A percentile compares a stretch with the other conserved stretches of the same genome.
phyloP scores from a whole-genome alignment of 2,113 vertebrate species.

The Protobothrops mucrosquamatus region DNA sequence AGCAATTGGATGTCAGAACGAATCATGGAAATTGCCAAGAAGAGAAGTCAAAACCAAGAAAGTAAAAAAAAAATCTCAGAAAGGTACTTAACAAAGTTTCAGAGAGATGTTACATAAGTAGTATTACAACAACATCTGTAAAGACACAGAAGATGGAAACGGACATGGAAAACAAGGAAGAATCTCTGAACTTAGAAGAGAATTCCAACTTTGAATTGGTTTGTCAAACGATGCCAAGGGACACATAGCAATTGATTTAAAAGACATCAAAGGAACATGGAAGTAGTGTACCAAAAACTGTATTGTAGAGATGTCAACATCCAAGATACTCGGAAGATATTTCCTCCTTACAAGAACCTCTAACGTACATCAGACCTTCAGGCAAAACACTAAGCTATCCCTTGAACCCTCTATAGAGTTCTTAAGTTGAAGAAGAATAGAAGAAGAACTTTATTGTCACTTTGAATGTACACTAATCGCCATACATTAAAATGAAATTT shows the following conservation, averaged over 20 bases:
- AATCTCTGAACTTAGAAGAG: background rate
- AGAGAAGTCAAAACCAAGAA: background rate
- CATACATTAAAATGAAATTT: too few relatives aligned
- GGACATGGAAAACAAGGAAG: background rate
- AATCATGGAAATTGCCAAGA: background rate
- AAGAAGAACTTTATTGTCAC: too few relatives aligned
- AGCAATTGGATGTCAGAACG: background rate
- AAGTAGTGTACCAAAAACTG: background rate
- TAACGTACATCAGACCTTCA: background rate
- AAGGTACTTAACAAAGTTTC: background rate
- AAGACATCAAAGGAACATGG: background rate
- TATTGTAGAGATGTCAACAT: background rate
- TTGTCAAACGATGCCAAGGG: background rate
- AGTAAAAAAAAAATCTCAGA: background rate
- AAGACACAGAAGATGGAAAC: background rate
- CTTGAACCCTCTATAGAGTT: background rate
- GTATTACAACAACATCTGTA: background rate
- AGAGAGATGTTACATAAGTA: background rate
- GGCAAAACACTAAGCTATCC: background rate
- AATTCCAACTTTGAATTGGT: background rate
- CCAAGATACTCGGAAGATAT: background rate
- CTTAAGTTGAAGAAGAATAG: background rate
- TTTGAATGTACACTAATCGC: too few relatives aligned
- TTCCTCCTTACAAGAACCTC: background rate
- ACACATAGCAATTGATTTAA: background rate